Percentiles rank a stretch among this genome's conserved stretches.
Evolutionary conservation across 1,140 invertebrate genomes (phyloP).

Genomic region (Camponotus pennsylvanicus): DNA sequence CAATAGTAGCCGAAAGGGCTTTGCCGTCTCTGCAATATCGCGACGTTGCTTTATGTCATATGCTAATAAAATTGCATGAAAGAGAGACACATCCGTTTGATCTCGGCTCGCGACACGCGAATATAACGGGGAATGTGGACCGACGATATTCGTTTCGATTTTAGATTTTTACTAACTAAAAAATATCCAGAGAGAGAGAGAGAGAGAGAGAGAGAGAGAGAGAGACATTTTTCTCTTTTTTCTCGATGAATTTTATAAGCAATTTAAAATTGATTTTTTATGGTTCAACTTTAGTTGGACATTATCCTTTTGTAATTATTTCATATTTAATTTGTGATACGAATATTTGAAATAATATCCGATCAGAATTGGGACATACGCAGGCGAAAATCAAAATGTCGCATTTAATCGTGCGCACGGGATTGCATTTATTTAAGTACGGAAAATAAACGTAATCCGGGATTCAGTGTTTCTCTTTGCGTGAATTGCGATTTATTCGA

Average conservation of each 20-base stretch:
- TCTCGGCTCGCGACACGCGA: conserved; percentile 39
- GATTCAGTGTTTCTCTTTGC: conserved; percentile 32
- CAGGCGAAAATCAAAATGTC: background rate
- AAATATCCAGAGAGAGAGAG: background rate
- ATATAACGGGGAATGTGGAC: conserved; percentile 47
- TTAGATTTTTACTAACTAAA: conserved; percentile 24
- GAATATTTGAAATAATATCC: background rate
- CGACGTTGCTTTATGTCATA: conserved; percentile 55
- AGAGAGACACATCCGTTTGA: conserved; percentile 47
- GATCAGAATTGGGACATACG: too few species aligned
- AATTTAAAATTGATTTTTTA: background rate
- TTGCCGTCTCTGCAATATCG: conserved; percentile 43
- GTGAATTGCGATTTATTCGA: conserved; percentile 20
- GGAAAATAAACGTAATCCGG: conserved; percentile 37
- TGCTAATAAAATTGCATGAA: conserved; percentile 61
- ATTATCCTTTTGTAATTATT: conserved; percentile 9
- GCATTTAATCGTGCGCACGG: background rate
- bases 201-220: background rate
- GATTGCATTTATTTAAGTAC: conserved; percentile 45
- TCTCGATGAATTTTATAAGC: background rate
- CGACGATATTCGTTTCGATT: conserved; percentile 30
- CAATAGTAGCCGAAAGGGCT: conserved; percentile 27
- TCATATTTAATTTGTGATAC: background rate
- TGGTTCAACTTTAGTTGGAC: background rate
- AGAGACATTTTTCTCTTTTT: background rate